Base-by-base conservation (phyloP, 2,113 vertebrate species). In the Lathamus discolor region DNA sequence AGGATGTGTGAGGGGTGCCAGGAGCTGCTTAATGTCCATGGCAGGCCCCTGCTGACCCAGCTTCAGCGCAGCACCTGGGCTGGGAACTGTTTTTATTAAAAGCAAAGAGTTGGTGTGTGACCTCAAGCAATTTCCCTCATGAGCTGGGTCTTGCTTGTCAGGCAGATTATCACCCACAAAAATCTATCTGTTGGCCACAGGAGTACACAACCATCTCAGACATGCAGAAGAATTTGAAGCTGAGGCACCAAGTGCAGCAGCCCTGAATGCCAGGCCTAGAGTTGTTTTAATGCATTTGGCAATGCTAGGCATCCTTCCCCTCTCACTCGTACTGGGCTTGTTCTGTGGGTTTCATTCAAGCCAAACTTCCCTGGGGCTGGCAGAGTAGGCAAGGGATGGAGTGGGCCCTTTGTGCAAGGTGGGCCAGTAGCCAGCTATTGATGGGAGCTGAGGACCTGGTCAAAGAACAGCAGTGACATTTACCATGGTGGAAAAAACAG, bases 351-450 rank as follows among this genome's bases (percentile, higher is more conserved):
- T 93, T 83, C 43, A 61, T 17, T 7, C 1, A 3, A 88, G 27
- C 48, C 29, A 61, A 83, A 49, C 13, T 41, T 86, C 83, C 15
- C 35, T 63, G 75, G 28, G 44, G 19, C 55, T 81, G 80, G 57
- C 55, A 84, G 57, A 84, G 27, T 35, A 52, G 9, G 18, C 0
- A 0, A 76, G 25, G 62, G 49, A 57, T 3, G 41, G 82, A 94
- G 67, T 0, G 0, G 24, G 11, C 15, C 10, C 25, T 85, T 89
- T 93, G 88, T 93, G 54, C 8, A 0, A 0, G 0, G 37, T 46
- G 70, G 96, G 96, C 74, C 0, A 0, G 41, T 67, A 74, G 88
- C 92, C 96, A 96, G 78, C 78, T 69, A 51, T 74, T 83, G 74
- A 93, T 46, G 10, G 67, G 43, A 83, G 59, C 44, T 63, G 77